Evolutionary conservation across 2,797 vertebrate species (phyloP).

Genomic region (Sebastes glaucus): DNA sequence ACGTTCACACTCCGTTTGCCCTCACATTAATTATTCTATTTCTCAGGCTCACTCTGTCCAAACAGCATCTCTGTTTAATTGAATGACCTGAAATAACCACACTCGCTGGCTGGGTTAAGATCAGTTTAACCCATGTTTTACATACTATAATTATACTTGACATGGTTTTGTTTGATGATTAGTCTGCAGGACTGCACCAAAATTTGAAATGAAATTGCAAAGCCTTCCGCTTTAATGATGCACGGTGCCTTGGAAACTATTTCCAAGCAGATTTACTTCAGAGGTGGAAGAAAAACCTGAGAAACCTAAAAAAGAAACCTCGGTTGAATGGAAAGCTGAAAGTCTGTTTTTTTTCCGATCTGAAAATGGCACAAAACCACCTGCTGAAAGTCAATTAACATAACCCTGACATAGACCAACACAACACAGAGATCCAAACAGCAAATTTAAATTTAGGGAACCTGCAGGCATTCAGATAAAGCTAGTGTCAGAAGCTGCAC

Average conservation of each 20-base stretch:
- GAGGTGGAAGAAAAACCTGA: conserved; percentile 44
- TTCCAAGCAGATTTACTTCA: conserved; percentile 65
- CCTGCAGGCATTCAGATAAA: conserved; percentile 86
- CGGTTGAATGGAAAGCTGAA: conserved; percentile 56
- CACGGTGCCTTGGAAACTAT: conserved; percentile 61
- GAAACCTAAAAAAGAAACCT: conserved; percentile 45
- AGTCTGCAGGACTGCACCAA: conserved; percentile 46
- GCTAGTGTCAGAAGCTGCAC: conserved; percentile 71
- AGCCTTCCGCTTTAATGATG: conserved; percentile 60
- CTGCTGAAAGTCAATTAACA: conserved; percentile 86
- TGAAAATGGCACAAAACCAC: conserved; percentile 75
- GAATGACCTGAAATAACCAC: conserved; percentile 60
- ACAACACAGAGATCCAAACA: conserved; percentile 80
- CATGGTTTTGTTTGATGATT: conserved; percentile 74
- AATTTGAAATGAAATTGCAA: conserved; percentile 62
- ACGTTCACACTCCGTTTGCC: conserved; percentile 48
- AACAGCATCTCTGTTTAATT: conserved; percentile 59
- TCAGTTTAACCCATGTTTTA: conserved; percentile 68
- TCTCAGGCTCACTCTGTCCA: conserved; percentile 45
- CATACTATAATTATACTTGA: conserved; percentile 66
- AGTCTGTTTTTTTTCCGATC: conserved; percentile 56
- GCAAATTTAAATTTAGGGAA: conserved; percentile 80
- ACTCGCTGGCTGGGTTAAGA: conserved; percentile 58
- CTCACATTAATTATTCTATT: conserved; percentile 55
- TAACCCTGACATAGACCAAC: conserved; percentile 79